These are phyloP conservation scores for Onychorhynchus coronatus DNA, from an alignment of 2,113 vertebrate genomes.

Conservation along the genomic window DNA sequence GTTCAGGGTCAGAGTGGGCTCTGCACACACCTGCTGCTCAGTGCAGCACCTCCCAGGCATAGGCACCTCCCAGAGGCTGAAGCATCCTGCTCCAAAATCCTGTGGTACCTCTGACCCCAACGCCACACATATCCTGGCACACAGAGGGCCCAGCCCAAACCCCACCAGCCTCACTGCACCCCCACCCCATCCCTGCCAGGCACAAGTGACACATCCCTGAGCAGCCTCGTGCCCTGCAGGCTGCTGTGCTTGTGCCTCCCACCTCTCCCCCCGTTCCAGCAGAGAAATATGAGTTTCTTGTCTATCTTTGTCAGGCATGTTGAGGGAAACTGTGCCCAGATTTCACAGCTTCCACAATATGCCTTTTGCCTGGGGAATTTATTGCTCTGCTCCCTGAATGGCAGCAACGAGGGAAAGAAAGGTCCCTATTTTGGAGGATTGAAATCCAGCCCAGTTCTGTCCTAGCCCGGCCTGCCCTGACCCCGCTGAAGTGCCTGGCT, in stretches of 20 bases:
- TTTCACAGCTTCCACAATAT: background rate
- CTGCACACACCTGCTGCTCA: rapidly evolving
- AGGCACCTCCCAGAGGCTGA: rapidly evolving
- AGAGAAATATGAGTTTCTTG: background rate
- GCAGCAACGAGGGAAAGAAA: background rate
- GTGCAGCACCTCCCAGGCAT: rapidly evolving
- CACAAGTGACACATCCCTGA: rapidly evolving
- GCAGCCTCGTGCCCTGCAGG: background rate
- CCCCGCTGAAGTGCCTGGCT: rapidly evolving
- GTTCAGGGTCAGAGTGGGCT: background rate
- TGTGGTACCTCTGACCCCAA: too few relatives aligned
- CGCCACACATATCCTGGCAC: background rate
- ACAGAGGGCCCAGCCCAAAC: rapidly evolving
- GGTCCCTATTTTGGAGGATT: background rate
- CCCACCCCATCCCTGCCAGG: background rate
- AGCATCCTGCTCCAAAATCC: background rate
- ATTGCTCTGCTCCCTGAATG: background rate
- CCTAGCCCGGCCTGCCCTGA: background rate
- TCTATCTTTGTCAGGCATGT: background rate
- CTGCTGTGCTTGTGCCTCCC: background rate
- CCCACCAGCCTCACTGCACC: background rate
- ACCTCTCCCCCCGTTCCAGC: background rate
- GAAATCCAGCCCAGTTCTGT: background rate
- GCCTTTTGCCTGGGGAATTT: background rate
- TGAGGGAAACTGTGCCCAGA: background rate